Evolutionary conservation across 2,113 vertebrate species (phyloP).

Genomic region (Pluvialis apricaria): DNA sequence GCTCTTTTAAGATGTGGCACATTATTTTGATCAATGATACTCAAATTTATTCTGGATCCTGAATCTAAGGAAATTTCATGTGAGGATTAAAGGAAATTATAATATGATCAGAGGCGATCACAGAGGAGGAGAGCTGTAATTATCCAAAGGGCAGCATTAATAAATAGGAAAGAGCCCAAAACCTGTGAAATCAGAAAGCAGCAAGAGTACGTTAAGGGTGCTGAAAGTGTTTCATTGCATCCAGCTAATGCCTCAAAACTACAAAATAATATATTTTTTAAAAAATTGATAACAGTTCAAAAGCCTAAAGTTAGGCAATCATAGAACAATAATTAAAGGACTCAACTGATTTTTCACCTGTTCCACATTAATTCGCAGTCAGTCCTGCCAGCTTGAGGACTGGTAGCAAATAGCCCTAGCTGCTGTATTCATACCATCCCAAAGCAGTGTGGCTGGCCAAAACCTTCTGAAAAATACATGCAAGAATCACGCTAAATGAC

Average conservation of each 20-base stretch:
- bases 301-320: neutral
- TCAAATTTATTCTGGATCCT: slow-evolving; percentile 27
- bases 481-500: neutral
- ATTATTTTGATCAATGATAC: slow-evolving; percentile 54
- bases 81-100: slow-evolving; percentile 46
- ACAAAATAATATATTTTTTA: neutral
- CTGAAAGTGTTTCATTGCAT: neutral
- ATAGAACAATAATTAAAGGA: neutral
- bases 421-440: neutral
- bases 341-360: neutral
- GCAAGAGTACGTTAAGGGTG: neutral
- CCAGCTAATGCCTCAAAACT: neutral
- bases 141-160: slow-evolving; percentile 16
- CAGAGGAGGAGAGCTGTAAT: slow-evolving; percentile 22
- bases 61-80: slow-evolving; percentile 18
- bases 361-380: neutral
- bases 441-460: neutral
- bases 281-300: neutral
- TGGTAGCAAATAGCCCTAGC: neutral
- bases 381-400: neutral
- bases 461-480: neutral
- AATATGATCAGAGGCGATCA: neutral
- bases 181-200: neutral
- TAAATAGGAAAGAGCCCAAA: slow-evolving; percentile 22
- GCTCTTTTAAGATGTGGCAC: slow-evolving; percentile 31